phyloP scores from a whole-genome alignment of 1,140 invertebrate species.

The Eurosta solidaginis region DNA sequence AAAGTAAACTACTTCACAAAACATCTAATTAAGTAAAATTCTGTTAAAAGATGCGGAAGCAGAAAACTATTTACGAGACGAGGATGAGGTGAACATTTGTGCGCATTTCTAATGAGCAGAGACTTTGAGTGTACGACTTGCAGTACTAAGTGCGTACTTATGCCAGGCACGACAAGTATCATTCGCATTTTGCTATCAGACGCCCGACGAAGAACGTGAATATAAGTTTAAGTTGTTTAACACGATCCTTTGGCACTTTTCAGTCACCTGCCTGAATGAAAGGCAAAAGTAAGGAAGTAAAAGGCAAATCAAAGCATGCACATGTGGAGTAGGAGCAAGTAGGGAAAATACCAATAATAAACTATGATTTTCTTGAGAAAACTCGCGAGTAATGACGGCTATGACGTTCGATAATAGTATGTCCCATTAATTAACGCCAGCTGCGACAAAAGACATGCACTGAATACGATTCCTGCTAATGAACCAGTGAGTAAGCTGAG shows the following conservation, averaged over 20 bases:
- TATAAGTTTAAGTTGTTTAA: neutral
- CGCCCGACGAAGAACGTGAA: neutral
- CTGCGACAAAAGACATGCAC: neutral
- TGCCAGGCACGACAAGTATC: neutral
- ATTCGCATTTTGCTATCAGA: neutral
- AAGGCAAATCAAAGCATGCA: neutral
- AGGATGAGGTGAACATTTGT: neutral
- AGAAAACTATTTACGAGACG: too few relatives aligned
- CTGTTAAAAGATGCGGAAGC: slow-evolving; percentile 13
- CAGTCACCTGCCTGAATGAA: neutral
- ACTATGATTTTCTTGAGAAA: too few relatives aligned
- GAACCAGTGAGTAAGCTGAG: too few relatives aligned
- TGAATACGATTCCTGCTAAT: slow-evolving; percentile 24
- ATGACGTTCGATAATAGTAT: too few relatives aligned
- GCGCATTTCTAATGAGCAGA: slow-evolving; percentile 1
- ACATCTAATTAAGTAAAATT: slow-evolving; percentile 19
- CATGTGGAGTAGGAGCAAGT: too few relatives aligned
- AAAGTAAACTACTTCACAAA: neutral
- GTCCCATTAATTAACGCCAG: slow-evolving; percentile 18
- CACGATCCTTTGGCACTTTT: neutral
- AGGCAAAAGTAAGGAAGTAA: neutral
- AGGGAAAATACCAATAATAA: too few relatives aligned
- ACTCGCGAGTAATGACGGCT: too few relatives aligned
- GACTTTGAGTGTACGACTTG: neutral
- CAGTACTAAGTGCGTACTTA: neutral